phyloP scores from a whole-genome alignment of 1,140 invertebrate species.

The Macrobrachium rosenbergii region DNA sequence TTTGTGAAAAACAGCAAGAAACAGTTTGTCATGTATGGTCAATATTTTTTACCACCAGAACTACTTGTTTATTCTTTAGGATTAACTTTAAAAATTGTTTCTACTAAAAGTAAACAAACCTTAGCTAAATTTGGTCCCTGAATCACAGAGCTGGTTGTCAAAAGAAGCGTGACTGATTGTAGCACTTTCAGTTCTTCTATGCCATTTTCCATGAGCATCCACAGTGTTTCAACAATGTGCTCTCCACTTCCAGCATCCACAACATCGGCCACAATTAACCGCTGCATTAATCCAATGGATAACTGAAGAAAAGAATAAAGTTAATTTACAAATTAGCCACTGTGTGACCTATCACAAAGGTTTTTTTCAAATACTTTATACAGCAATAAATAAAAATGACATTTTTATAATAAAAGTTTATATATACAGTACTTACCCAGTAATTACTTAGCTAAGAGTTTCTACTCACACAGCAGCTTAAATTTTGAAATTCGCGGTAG shows the following conservation, averaged over 20 bases:
- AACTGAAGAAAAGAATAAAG: slow-evolving; percentile 76
- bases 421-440: too few species aligned
- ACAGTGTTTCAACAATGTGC: slow-evolving; percentile 93
- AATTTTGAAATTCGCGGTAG: too few species aligned
- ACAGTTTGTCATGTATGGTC: slow-evolving; percentile 12
- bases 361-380: too few species aligned
- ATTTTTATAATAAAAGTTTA: too few species aligned
- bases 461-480: too few species aligned
- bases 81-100: not conserved
- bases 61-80: not conserved
- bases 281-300: slow-evolving; percentile 88
- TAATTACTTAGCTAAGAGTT: too few species aligned
- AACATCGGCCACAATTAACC: slow-evolving; percentile 76
- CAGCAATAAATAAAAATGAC: too few species aligned
- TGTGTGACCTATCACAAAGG: too few species aligned
- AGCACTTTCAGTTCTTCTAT: slow-evolving; percentile 96
- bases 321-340: not conserved
- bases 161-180: slow-evolving; percentile 93
- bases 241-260: slow-evolving; percentile 88
- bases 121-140: slow-evolving; percentile 93
- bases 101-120: slow-evolving; percentile 72
- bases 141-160: slow-evolving; percentile 94
- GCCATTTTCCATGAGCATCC: slow-evolving; percentile 91
- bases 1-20: slow-evolving; percentile 10
- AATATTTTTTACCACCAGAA: slow-evolving; percentile 22